A percentile compares a stretch with the other conserved stretches of the same genome.
Conservation (phyloP, 1,140 invertebrate species). For the Aphis craccivora region DNA sequence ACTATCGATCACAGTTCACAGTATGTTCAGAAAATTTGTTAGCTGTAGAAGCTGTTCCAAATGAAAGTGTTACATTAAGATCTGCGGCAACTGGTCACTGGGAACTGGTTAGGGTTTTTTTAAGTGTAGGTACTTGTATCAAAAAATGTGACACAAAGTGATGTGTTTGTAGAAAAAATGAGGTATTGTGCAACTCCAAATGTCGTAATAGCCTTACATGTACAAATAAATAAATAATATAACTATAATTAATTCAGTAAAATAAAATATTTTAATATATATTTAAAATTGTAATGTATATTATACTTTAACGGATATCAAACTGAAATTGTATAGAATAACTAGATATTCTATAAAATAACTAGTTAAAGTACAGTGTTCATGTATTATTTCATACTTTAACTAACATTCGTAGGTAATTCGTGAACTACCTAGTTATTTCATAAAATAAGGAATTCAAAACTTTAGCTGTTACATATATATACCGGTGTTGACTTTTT, state of each 20-base stretch:
- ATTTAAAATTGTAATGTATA: background rate
- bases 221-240: constrained; percentile 13
- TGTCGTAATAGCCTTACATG: background rate
- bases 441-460: no score
- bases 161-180: background rate
- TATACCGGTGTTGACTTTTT: no score
- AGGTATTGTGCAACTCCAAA: background rate
- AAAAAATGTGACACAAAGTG: background rate
- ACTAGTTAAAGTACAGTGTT: no score
- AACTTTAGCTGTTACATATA: no score
- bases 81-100: background rate
- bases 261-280: background rate
- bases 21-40: no score
- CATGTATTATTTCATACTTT: no score
- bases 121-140: background rate
- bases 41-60: no score
- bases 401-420: no score
- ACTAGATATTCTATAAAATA: no score
- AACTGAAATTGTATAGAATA: background rate
- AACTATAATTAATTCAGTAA: background rate
- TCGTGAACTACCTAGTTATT: no score
- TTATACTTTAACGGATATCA: background rate
- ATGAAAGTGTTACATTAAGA: background rate
- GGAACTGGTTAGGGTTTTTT: constrained; percentile 7
- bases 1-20: no score